Evolutionary conservation across 2,113 vertebrate genomes (phyloP), one percentile per base, ranked within the genome.

Genomic region (Camelus dromedarius): DNA sequence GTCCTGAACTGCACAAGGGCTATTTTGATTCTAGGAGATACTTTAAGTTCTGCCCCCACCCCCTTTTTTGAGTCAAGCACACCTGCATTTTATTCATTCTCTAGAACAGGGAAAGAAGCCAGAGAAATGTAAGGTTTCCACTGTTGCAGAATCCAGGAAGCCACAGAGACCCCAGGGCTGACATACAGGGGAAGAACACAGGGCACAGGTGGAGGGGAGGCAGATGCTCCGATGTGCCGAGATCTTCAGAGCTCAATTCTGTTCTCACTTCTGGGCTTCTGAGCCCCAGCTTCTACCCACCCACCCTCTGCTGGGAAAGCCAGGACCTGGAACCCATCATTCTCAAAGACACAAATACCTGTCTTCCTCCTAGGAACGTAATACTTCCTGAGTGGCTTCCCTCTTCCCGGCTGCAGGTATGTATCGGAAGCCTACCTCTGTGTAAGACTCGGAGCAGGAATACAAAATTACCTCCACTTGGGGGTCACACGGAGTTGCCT

Each of bases 401-500:
- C 38, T 93, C 58, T 96, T 56, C 38, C 76, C 8, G 35, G n/a
- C 91, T 88, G 67, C 20, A 35, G 60, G 64, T 66, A 32, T 5
- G 11, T 80, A 76, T 18, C 24, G 7, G 80, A 83, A 91, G 60
- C 42, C 93, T 90, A 85, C 69, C 67, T 30, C 76, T 20, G 22
- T 72, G n/a, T 67, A 88, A 92, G 66, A 24, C 66, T 64, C 4
- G 42, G 35, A 56, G 28, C 3, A 85, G 72, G 73, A 66, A 86
- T n/a, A 95, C 58, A 12, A 86, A 93, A 91, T 88, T 38, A 77
- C 20, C 6, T 95, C 72, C 73, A 77, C 46, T 70, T 91, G 73
- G 54, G 38, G n/a, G 75, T 88, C 85, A 94, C 73, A 95, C 81
- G 48, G 80, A 91, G 66, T 52, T 94, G 56, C 48, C 91, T 75